A percentile compares a stretch with the other conserved stretches of the same genome.
Conservation (phyloP, 2,797 vertebrate species). For the Sebastes kiyomatsui region DNA sequence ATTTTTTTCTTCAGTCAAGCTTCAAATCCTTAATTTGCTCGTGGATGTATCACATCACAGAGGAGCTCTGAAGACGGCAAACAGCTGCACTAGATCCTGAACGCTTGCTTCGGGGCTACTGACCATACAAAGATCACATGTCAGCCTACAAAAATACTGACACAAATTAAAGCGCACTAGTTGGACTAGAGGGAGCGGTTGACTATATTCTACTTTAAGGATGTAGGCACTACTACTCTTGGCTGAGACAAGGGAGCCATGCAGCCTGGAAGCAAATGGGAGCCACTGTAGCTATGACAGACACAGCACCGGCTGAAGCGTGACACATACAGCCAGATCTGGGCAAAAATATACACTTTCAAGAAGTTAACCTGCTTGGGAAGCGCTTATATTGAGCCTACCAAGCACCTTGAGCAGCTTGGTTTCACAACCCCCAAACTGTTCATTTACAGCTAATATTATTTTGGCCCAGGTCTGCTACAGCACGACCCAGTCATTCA, state of each 20-base stretch:
- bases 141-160: slow-evolving; percentile 8
- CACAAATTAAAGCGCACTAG: slow-evolving; percentile 20
- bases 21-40: slow-evolving; percentile 35
- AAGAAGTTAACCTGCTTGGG: slow-evolving; percentile 17
- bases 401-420: slow-evolving; percentile 9
- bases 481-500: slow-evolving; percentile 87
- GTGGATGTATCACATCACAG: slow-evolving; percentile 6
- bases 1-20: slow-evolving; percentile 36
- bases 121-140: slow-evolving; percentile 24
- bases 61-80: slow-evolving; percentile 2
- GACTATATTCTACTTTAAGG: slow-evolving; percentile 38
- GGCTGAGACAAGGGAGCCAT: slow-evolving; percentile 80
- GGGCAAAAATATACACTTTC: slow-evolving; percentile 69
- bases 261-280: slow-evolving; percentile 88
- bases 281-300: slow-evolving; percentile 76
- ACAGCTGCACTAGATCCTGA: slow-evolving; percentile 22
- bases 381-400: not conserved
- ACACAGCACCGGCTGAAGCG: slow-evolving; percentile 65
- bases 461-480: slow-evolving; percentile 79
- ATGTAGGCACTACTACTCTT: slow-evolving; percentile 42
- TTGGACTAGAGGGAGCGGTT: slow-evolving; percentile 21
- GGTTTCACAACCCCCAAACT: slow-evolving; percentile 4
- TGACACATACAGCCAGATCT: slow-evolving; percentile 72
- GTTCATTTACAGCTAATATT: slow-evolving; percentile 27
- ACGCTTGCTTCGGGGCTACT: slow-evolving; percentile 11